Percentiles rank a stretch among this genome's conserved stretches.
Conservation (phyloP, 1,140 invertebrate genomes). For the Aphaenogaster rudis region DNA sequence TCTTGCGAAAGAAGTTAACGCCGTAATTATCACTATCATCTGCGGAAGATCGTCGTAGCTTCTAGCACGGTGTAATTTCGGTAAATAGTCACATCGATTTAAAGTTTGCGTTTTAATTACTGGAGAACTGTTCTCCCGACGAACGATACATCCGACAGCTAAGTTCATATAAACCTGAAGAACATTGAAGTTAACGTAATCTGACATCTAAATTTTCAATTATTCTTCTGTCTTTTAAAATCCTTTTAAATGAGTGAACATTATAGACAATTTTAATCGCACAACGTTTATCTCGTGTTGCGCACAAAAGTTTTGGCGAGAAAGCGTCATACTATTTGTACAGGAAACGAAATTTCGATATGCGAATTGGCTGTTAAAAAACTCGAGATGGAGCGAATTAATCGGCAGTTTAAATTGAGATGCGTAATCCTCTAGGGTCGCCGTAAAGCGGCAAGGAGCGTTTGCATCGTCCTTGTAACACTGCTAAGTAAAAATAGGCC, state of each 20-base stretch:
- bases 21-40: constrained; percentile 78
- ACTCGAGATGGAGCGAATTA: constrained; percentile 14
- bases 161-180: background rate
- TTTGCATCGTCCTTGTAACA: constrained; percentile 35
- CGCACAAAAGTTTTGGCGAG: background rate
- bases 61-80: constrained; percentile 53
- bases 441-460: background rate
- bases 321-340: background rate
- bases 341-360: background rate
- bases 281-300: background rate
- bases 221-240: background rate
- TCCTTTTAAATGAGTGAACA: background rate
- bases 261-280: background rate
- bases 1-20: constrained; percentile 74
- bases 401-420: constrained; percentile 37
- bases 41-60: constrained; percentile 67
- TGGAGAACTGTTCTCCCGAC: background rate
- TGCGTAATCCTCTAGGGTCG: constrained; percentile 34
- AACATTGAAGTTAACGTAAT: constrained; percentile 11
- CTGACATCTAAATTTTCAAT: background rate
- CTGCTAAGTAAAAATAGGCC: constrained; percentile 78
- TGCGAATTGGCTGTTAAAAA: constrained; percentile 39
- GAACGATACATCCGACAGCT: background rate
- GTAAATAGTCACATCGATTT: constrained; percentile 54
- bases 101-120: constrained; percentile 61